Conservation (phyloP, 2,888 invertebrate species). For the Coelopa pilipes region DNA sequence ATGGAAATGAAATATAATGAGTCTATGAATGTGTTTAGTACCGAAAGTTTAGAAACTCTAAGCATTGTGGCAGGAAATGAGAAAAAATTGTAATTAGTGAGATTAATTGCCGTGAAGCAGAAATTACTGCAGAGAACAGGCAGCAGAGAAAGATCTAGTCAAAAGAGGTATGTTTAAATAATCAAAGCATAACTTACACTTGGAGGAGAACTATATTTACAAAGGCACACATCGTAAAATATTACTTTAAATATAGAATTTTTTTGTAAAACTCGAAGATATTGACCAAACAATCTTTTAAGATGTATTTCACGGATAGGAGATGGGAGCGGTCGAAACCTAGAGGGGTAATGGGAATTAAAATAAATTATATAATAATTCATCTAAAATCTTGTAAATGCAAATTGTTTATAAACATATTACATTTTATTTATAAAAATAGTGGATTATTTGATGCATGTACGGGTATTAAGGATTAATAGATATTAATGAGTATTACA, state of each 20-base stretch:
- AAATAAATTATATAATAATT: not conserved
- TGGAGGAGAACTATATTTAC: not conserved
- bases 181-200: too few relatives aligned
- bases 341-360: slow-evolving; percentile 24
- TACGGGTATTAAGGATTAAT: too few relatives aligned
- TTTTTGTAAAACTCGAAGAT: slow-evolving; percentile 45
- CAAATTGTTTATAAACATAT: too few relatives aligned
- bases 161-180: not conserved
- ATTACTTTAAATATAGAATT: slow-evolving; percentile 21
- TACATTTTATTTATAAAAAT: too few relatives aligned
- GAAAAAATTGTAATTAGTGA: not conserved
- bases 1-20: too few relatives aligned
- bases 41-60: not conserved
- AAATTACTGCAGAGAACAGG: not conserved
- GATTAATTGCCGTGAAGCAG: not conserved
- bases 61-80: not conserved
- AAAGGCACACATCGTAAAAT: not conserved
- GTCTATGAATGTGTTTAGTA: too few relatives aligned
- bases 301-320: slow-evolving; percentile 45
- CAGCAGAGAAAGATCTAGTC: not conserved
- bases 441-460: too few relatives aligned
- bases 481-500: not conserved
- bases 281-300: slow-evolving; percentile 43
- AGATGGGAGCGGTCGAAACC: slow-evolving; percentile 43
- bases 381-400: too few relatives aligned